A percentile compares a stretch with the other conserved stretches of the same genome.
Conservation (phyloP, 2,797 vertebrate genomes). For the Rousettus madagascariensis region DNA sequence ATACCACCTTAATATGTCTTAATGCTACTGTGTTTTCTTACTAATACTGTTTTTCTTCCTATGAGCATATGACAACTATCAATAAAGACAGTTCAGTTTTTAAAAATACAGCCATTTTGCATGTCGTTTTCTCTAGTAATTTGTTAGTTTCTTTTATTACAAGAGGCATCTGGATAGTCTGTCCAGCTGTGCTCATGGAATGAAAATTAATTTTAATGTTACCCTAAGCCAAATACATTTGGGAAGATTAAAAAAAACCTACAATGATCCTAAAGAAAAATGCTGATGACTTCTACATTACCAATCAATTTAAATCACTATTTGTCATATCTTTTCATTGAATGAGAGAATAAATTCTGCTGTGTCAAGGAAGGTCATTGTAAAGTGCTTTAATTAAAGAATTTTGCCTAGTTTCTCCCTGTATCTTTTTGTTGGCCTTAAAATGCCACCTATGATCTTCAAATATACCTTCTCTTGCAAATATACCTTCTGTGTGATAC, state of each 20-base stretch:
- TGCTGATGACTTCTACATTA: not conserved
- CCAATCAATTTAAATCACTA: not conserved
- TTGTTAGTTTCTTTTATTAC: constrained; percentile 19
- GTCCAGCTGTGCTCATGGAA: not conserved
- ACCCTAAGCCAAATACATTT: not conserved
- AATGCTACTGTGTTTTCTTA: not conserved
- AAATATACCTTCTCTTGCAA: not conserved
- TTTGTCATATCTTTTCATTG: not conserved
- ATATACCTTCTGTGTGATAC: not conserved
- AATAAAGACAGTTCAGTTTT: not conserved
- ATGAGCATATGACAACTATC: not conserved
- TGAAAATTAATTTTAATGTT: constrained; percentile 52
- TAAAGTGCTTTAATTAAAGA: not conserved
- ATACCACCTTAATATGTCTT: not conserved
- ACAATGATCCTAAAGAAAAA: not conserved
- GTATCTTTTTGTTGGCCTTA: not conserved
- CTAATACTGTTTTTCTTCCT: not conserved
- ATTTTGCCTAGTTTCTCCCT: not conserved
- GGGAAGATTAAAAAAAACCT: not conserved
- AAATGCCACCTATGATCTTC: not conserved
- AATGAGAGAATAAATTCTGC: not conserved
- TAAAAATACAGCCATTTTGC: not conserved
- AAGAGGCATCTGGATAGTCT: not conserved
- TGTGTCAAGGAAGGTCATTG: not conserved
- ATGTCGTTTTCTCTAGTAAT: constrained; percentile 3